A percentile compares a stretch with the other conserved stretches of the same genome.
Conservation (phyloP, 2,888 invertebrate genomes). For the Synergus japonicus region DNA sequence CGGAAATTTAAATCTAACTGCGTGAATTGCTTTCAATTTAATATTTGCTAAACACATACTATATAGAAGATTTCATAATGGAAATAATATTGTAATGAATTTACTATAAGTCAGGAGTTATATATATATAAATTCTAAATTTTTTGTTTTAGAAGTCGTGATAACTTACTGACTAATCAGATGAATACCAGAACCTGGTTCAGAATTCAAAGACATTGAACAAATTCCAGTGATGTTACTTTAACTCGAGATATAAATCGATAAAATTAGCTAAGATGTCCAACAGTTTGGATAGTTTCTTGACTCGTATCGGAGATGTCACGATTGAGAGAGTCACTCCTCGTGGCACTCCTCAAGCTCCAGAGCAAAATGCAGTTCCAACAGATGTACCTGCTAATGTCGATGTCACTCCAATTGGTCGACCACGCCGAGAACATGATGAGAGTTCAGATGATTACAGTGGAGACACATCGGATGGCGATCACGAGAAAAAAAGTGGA, state of each 20-base stretch:
- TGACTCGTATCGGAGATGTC: constrained; percentile 81
- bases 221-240: constrained; percentile 3
- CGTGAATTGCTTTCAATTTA: too few relatives aligned
- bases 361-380: constrained; percentile 52
- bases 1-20: too few relatives aligned
- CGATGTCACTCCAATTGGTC: constrained; percentile 62
- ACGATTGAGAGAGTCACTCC: constrained; percentile 80
- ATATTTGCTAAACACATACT: too few relatives aligned
- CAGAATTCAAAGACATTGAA: background rate
- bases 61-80: too few relatives aligned
- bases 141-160: constrained; percentile 42
- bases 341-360: constrained; percentile 63
- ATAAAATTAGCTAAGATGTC: constrained; percentile 64
- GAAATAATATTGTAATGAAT: background rate
- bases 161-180: constrained; percentile 58
- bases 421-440: constrained; percentile 44
- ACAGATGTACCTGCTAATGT: constrained; percentile 53
- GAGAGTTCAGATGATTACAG: constrained; percentile 77
- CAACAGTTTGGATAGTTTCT: constrained; percentile 79
- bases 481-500: constrained; percentile 66
- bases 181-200: background rate
- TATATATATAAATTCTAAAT: background rate
- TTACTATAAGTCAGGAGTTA: background rate
- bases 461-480: constrained; percentile 74
- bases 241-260: background rate